phyloP scores from a whole-genome alignment of 2,797 vertebrate species.

The Otus scops region DNA sequence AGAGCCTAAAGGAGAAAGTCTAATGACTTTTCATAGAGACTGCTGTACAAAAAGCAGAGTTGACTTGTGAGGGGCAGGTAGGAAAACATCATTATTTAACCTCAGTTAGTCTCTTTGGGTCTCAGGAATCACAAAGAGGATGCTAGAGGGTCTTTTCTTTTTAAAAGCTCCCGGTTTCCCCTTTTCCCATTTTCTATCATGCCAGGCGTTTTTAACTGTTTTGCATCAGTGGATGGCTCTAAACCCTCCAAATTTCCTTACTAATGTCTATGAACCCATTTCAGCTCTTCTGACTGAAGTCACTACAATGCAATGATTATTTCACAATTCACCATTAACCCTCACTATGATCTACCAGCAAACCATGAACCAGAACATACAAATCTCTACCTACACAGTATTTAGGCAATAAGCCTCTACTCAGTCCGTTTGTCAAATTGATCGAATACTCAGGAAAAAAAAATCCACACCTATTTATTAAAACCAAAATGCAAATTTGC shows the following conservation, averaged over 20 bases:
- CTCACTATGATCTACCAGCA: background rate
- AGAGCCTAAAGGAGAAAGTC: background rate
- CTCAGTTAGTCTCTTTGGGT: background rate
- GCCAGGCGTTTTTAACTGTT: background rate
- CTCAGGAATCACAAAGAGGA: background rate
- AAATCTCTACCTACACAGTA: background rate
- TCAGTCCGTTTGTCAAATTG: background rate
- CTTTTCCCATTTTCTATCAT: background rate
- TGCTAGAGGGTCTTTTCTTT: background rate
- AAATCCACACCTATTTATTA: background rate
- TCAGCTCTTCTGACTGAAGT: background rate
- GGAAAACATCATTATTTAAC: background rate
- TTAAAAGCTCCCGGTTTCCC: background rate
- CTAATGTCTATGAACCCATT: background rate
- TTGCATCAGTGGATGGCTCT: background rate
- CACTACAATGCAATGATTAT: background rate
- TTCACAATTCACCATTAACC: background rate
- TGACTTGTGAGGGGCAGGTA: background rate
- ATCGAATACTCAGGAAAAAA: background rate
- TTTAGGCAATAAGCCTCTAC: background rate
- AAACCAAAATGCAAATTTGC: slow-evolving; percentile 21
- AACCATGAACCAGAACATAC: background rate
- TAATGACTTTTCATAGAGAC: background rate
- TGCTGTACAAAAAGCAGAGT: background rate
- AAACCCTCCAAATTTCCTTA: background rate